Evolutionary conservation across 2,797 vertebrate species (phyloP), one percentile per base, ranked within the genome.

Genomic region (Notolabrus celidotus): DNA sequence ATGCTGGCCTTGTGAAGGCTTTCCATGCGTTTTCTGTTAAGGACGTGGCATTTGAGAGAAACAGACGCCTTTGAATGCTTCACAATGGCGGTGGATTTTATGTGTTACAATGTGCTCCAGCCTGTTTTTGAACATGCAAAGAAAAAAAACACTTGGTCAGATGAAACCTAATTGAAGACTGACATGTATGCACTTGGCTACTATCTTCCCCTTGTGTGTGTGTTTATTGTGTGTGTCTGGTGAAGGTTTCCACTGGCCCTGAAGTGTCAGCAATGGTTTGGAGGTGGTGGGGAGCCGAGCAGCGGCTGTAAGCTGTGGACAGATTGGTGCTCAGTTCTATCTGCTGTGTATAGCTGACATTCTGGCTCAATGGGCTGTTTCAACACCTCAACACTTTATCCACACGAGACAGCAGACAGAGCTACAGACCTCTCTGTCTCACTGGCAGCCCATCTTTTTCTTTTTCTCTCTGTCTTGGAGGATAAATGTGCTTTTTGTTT

Each of bases 1-100:
- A 92, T 92, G 88, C 85, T 88, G 81, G 87, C 90, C 80, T 91
- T 93, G 90, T 92, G 86, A 79, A 71, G 58, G 67, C 79, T 90
- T 88, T 90, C 88, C 87, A 80, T 86, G 86, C 77, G 56, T 82
- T 81, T 87, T 87, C 77, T 87, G 82, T 90, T 74, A 71, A 77
- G 81, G 77, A 87, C 47, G 67, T 92, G 92, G 80, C 89, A 91
- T 93, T 92, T 91, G 53, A 88, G 68, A 64, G 56, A 47, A 77
- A 74, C 73, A 78, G 78, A 88, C 86, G 87, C 83, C 69, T 88
- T 74, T 80, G 49, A 87, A 61, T 27, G 17, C 69, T 71, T 78
- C 73, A 86, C 79, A 87, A 84, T 83, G 76, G 70, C 51, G 55
- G 33, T 60, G 58, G 53, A 74, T 89, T 74, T 86, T 71, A 58